Conservation (phyloP, 2,888 invertebrate genomes). For the Phragmatobia fuliginosa region DNA sequence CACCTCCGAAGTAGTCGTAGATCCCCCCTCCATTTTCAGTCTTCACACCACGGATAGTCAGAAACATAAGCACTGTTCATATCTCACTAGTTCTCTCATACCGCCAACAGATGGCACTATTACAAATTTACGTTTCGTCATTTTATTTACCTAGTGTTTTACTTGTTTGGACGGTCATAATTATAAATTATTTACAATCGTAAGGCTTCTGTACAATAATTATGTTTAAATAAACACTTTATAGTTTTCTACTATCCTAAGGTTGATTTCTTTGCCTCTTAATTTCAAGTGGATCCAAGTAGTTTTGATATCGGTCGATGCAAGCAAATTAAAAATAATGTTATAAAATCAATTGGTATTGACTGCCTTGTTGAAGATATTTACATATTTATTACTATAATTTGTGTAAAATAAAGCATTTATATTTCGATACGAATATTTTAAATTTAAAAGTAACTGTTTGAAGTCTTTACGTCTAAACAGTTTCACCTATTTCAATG, state of each 20-base stretch:
- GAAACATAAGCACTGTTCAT: conserved; percentile 55
- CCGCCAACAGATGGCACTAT: conserved; percentile 45
- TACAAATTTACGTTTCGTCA: conserved; percentile 39
- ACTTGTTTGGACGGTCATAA: conserved; percentile 39
- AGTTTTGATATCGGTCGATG: not conserved
- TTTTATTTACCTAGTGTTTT: conserved; percentile 30
- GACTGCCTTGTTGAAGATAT: too few species aligned
- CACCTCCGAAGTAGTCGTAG: conserved; percentile 80
- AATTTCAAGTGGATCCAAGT: too few species aligned
- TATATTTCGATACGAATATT: too few species aligned
- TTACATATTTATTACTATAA: too few species aligned
- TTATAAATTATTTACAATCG: conserved; percentile 20
- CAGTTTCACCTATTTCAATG: too few species aligned
- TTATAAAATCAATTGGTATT: too few species aligned
- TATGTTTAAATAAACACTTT: conserved; percentile 11
- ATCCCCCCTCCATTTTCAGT: conserved; percentile 76
- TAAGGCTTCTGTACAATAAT: conserved; percentile 9
- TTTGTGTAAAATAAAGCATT: too few species aligned
- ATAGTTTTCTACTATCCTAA: not conserved
- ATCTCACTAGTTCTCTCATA: conserved; percentile 49
- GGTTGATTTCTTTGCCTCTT: conserved; percentile 11
- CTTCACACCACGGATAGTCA: conserved; percentile 49
- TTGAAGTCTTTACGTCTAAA: too few species aligned
- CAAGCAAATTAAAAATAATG: not conserved
- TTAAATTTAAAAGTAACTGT: too few species aligned